Conservation (phyloP, 2,888 invertebrate species). For the Cryptocephalus primarius region DNA sequence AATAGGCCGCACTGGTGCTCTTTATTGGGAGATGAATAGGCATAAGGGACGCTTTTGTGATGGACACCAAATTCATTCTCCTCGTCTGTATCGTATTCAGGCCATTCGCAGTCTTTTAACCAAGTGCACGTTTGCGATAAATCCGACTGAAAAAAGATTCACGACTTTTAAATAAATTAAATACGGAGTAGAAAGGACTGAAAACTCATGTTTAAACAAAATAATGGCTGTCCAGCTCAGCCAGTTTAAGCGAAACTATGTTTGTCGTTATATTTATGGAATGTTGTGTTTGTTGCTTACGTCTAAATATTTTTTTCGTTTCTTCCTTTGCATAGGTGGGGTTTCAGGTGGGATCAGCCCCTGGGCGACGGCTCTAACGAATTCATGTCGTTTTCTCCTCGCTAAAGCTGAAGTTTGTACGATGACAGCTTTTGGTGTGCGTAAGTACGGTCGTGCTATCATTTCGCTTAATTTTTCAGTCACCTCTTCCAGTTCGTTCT, state of each 20-base stretch:
- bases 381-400: slow-evolving; percentile 50
- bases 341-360: slow-evolving; percentile 48
- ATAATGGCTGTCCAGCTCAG: not conserved
- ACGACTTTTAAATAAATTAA: too few species aligned
- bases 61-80: slow-evolving; percentile 24
- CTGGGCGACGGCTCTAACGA: slow-evolving; percentile 49
- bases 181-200: not conserved
- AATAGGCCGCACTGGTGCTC: slow-evolving; percentile 46
- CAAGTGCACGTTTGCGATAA: slow-evolving; percentile 39
- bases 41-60: slow-evolving; percentile 22
- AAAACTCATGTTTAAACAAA: not conserved
- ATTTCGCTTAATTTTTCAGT: slow-evolving; percentile 55
- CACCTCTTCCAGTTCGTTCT: slow-evolving; percentile 56
- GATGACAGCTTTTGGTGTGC: slow-evolving; percentile 50
- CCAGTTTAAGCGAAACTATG: too few species aligned
- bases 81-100: slow-evolving; percentile 45
- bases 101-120: slow-evolving; percentile 48
- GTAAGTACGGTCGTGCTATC: slow-evolving; percentile 51
- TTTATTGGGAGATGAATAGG: slow-evolving; percentile 24
- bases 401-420: slow-evolving; percentile 49
- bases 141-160: slow-evolving; percentile 29
- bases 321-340: slow-evolving; percentile 46
- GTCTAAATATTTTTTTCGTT: slow-evolving; percentile 38
- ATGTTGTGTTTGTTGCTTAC: slow-evolving; percentile 23
- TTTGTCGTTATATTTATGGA: not conserved